Evolutionary conservation across 2,797 vertebrate species (phyloP).

Genomic region (Micrastur ruficollis): DNA sequence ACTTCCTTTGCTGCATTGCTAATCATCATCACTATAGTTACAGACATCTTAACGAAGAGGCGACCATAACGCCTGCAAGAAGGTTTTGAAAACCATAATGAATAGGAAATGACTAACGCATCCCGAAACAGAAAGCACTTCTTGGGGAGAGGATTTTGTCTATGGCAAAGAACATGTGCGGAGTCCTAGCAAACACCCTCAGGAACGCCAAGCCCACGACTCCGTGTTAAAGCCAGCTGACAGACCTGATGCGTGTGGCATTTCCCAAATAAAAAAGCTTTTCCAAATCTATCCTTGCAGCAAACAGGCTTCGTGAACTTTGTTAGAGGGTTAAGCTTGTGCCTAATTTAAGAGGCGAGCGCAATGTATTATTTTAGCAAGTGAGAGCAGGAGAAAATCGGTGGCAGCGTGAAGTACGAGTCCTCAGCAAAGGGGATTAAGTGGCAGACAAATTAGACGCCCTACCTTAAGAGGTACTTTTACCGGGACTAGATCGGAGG

Average conservation of each 20-base stretch:
- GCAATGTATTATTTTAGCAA: neutral
- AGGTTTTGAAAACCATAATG: neutral
- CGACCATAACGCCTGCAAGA: fast-evolving
- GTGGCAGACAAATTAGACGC: neutral
- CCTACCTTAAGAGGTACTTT: neutral
- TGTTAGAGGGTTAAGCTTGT: neutral
- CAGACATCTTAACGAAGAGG: neutral
- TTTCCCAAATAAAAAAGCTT: neutral
- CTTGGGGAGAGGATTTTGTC: neutral
- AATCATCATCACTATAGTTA: neutral
- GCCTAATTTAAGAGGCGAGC: neutral
- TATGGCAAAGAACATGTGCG: neutral
- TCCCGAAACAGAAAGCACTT: neutral
- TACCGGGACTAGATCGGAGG: neutral
- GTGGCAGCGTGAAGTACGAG: fast-evolving
- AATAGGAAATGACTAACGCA: neutral
- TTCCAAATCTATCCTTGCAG: neutral
- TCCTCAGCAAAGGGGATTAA: neutral
- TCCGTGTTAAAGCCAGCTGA: neutral
- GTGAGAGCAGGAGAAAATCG: neutral
- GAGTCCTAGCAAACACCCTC: neutral
- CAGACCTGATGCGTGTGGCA: fast-evolving
- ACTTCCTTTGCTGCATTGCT: neutral
- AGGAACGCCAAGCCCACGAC: neutral
- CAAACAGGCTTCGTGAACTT: neutral